Base-by-base conservation (phyloP, 2,797 vertebrate genomes). In the Lemur catta region DNA sequence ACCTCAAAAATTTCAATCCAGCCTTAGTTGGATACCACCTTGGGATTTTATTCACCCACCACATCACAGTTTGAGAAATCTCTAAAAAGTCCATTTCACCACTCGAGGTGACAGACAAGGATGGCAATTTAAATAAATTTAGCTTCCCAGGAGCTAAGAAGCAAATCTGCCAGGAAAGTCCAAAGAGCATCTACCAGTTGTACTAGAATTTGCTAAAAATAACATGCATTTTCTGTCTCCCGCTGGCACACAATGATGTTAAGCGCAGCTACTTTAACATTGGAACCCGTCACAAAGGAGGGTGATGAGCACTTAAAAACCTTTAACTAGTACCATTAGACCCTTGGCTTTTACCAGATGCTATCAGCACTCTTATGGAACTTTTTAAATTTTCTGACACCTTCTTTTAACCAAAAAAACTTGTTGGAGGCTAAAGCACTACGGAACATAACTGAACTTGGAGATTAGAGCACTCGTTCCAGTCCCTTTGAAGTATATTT, bases 161-260 rank as follows among this genome's bases (percentile, higher is more conserved):
- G 91, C 67, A 74, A 89, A 85, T 84, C 90, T 63, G 41, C 92
- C 59, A 41, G 69, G 61, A 30, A 67, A 69, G 67, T 87, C 84
- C 85, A 75, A 75, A 69, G 59, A 52, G 71, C 43, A 80, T 30
- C 79, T 63, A 43, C 57, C 91, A 63, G 48, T 84, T 87, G 57
- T 78, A 81, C 57, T 50, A 78, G 69, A 52, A 67, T 24, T 82
- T 57, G 26, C 91, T 93, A 95, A 97, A 97, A 96, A 89, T 87
- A 95, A 18, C 2, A 8, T 30, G 2, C 63, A 41, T 92, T 85
- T 82, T 92, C 85, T 91, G n/a, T 84, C 59, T 90, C 89, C 46
- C 2, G 18, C 94, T 57, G 87, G 84, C 78, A 48, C 59, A 38
- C 38, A 28, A 0, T 33, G 71, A 48, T 46, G 92, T n/a, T 91